Evolutionary conservation across 1,140 invertebrate genomes (phyloP), one percentile per base, ranked within the genome.

Genomic region (Papilio xuthus): DNA sequence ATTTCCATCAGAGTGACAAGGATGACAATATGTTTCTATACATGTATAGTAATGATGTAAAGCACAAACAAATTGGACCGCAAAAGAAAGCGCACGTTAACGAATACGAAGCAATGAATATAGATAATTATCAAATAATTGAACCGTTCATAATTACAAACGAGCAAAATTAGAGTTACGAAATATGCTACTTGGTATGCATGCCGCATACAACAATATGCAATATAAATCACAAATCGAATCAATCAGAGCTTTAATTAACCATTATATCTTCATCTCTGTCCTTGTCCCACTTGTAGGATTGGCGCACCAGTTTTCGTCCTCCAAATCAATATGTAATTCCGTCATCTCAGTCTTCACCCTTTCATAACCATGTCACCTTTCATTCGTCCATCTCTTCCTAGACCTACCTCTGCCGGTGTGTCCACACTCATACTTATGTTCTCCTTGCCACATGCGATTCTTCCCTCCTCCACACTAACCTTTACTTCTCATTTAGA

Each of bases 41-140:
- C 50, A 53, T 2, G n/a, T 28, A 69, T 28, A 26, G 15, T 69
- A 41, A 47, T 50, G 42, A 73, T 20, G 70, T 23, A 71, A 71
- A n/a, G n/a, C n/a, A n/a, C n/a, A n/a, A 73, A 73, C 20, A 47
- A 73, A 73, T 44, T 50, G 42, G 71, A 42, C 37, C 71, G 42
- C 20, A 73, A 73, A 73, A 73, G 71, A 73, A 73, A 73, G 71
- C 71, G 71, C 37, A 47, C 71, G 71, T 47, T 73, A n/a, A 73
- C 42, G n/a, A 47, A 28, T 73, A 73, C 71, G n/a, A n/a, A 73
- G 42, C 37, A 44, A 44, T 28, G 42, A 73, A 73, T 73, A 42
- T 23, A 47, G 82, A 84, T 84, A 84, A 79, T 77, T 72, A 84
- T 84, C 84, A 81, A 85, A 81, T 83, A 82, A 83, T 50, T 82